Conservation (phyloP, 2,113 vertebrate genomes). For the Phyllostomus hastatus region DNA sequence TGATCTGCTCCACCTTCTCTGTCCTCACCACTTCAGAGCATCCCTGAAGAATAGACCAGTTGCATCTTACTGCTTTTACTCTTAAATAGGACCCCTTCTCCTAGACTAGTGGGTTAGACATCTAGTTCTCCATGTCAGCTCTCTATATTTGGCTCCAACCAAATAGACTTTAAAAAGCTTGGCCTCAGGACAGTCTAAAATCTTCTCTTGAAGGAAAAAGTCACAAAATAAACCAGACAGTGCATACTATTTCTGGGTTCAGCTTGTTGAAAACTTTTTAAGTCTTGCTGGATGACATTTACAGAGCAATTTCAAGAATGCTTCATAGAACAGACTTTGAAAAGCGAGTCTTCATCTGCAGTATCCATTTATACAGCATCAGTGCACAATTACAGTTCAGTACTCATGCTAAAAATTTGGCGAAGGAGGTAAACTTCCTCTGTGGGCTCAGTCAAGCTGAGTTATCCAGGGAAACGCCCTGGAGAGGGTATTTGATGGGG, state of each 20-base stretch:
- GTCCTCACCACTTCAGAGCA: not conserved
- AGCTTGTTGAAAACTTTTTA: not conserved
- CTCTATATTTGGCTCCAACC: constrained; percentile 1
- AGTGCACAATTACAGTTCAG: not conserved
- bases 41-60: not conserved
- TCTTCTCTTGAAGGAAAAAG: constrained; percentile 22
- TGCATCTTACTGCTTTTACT: not conserved
- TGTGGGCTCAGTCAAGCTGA: not conserved
- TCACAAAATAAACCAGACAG: not conserved
- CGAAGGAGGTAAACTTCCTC: not conserved
- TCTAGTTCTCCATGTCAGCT: not conserved
- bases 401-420: not conserved
- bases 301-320: constrained; percentile 21
- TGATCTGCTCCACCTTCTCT: not conserved
- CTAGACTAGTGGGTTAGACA: not conserved
- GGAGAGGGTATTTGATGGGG: not conserved
- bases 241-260: not conserved
- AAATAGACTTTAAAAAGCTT: not conserved
- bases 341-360: not conserved
- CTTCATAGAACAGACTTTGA: not conserved
- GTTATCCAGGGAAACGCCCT: not conserved
- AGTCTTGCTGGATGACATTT: constrained; percentile 44
- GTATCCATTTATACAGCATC: not conserved
- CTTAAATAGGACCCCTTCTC: not conserved
- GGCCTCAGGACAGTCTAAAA: not conserved